Evolutionary conservation across 2,113 vertebrate species (phyloP).

Genomic region (Poeciliopsis occidentalis): DNA sequence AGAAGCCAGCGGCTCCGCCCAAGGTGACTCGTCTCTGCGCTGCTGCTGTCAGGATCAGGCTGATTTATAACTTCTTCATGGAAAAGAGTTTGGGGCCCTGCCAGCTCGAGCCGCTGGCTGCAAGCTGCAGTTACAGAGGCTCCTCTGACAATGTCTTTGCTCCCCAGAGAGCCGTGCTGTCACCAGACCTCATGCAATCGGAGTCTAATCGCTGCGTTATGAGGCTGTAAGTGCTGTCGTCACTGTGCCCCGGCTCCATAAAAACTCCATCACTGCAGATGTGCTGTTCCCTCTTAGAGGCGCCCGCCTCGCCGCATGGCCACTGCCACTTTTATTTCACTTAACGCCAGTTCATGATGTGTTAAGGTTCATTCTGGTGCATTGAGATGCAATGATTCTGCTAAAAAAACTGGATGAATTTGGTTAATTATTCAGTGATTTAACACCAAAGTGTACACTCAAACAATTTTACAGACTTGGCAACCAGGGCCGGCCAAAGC

Average conservation of each 20-base stretch:
- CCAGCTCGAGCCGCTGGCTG: slow-evolving; percentile 27
- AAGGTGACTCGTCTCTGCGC: slow-evolving; percentile 64
- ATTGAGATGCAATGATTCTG: slow-evolving; percentile 12
- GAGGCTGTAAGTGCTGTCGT: slow-evolving; percentile 55
- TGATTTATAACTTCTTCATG: slow-evolving; percentile 60
- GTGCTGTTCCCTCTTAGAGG: slow-evolving; percentile 7
- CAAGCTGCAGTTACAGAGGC: slow-evolving; percentile 41
- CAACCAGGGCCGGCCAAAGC: too few species aligned
- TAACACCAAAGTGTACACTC: background rate
- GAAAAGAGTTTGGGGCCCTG: slow-evolving; percentile 22
- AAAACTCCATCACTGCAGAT: slow-evolving; percentile 50
- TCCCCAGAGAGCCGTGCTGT: slow-evolving; percentile 38
- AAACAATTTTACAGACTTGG: background rate
- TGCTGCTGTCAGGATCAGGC: slow-evolving; percentile 53
- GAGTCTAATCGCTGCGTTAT: slow-evolving; percentile 60
- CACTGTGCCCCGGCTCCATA: slow-evolving; percentile 42
- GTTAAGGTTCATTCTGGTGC: slow-evolving; percentile 11
- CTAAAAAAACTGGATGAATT: background rate
- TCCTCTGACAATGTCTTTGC: slow-evolving; percentile 31
- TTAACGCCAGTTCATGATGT: slow-evolving; percentile 38
- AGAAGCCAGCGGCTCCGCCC: slow-evolving; percentile 44
- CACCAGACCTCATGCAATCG: slow-evolving; percentile 45
- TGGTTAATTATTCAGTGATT: background rate
- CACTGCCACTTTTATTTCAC: slow-evolving; percentile 41
- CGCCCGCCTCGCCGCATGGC: slow-evolving; percentile 27